Conservation (phyloP, 2,113 vertebrate species). For the Plotosus lineatus region DNA sequence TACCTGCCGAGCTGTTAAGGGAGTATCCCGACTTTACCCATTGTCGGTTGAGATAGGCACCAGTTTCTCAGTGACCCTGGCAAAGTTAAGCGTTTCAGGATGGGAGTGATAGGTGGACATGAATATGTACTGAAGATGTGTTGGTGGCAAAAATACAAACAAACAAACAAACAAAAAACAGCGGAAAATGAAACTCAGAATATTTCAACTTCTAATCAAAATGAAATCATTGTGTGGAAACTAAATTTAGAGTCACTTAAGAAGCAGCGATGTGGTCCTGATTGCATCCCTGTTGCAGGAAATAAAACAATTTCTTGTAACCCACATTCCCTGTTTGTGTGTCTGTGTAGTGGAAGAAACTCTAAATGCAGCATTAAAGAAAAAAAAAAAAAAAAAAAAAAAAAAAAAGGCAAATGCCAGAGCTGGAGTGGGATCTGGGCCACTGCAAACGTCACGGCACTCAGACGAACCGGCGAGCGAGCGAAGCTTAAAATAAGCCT, state of each 20-base stretch:
- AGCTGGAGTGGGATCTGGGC: constrained; percentile 38
- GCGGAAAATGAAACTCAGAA: constrained; percentile 5
- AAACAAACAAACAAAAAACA: too few species aligned
- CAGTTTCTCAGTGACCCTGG: too few species aligned
- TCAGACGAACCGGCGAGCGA: background rate
- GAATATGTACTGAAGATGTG: background rate
- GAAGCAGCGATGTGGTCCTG: constrained; percentile 16
- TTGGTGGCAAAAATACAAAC: background rate
- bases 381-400: constrained; percentile 16
- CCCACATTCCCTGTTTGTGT: constrained; percentile 23
- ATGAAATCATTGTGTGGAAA: background rate
- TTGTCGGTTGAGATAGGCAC: too few species aligned
- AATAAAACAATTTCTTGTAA: constrained; percentile 36
- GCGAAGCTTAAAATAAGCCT: constrained; percentile 33
- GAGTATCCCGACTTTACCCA: too few species aligned
- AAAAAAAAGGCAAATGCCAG: constrained; percentile 41
- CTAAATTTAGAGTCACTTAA: constrained; percentile 5
- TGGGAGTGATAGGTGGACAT: too few species aligned
- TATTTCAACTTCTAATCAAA: constrained; percentile 21
- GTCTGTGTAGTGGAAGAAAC: constrained; percentile 5
- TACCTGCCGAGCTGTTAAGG: too few species aligned
- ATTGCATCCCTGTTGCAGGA: constrained; percentile 40
- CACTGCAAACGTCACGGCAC: constrained; percentile 28
- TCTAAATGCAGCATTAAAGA: constrained; percentile 31
- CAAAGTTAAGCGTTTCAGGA: too few species aligned